phyloP scores from a whole-genome alignment of 1,140 invertebrate species.

The Hyles vespertilio region DNA sequence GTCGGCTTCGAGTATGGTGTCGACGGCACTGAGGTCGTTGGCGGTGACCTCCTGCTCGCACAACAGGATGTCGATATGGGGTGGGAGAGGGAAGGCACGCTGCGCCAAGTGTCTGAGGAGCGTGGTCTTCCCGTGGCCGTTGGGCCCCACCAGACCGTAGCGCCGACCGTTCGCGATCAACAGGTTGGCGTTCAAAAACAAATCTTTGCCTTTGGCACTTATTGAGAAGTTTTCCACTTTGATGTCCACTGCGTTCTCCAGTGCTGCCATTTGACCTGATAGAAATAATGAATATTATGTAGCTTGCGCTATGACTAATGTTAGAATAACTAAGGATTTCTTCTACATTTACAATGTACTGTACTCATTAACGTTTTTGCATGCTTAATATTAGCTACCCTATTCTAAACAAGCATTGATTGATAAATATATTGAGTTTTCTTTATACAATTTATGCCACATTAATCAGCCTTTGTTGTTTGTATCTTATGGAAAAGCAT shows the following conservation, averaged over 20 bases:
- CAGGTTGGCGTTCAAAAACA: slow-evolving; percentile 97
- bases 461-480: too few relatives aligned
- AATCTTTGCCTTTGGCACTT: slow-evolving; percentile 96
- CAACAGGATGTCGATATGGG: slow-evolving; percentile 97
- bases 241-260: slow-evolving; percentile 98
- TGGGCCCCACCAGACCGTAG: slow-evolving; percentile 98
- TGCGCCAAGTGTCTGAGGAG: slow-evolving; percentile 93
- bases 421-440: too few relatives aligned
- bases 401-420: too few relatives aligned
- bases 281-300: slow-evolving; percentile 2
- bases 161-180: slow-evolving; percentile 95
- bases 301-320: too few relatives aligned
- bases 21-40: slow-evolving; percentile 91
- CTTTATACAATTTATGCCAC: too few relatives aligned
- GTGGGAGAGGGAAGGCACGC: slow-evolving; percentile 93
- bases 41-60: slow-evolving; percentile 99
- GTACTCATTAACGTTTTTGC: too few relatives aligned
- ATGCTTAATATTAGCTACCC: too few relatives aligned
- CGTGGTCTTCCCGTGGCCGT: slow-evolving; percentile 99
- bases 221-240: slow-evolving; percentile 99
- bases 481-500: too few relatives aligned
- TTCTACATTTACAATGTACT: too few relatives aligned
- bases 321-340: too few relatives aligned
- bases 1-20: slow-evolving; percentile 95
- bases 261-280: slow-evolving; percentile 83